Percentiles rank a stretch among this genome's conserved stretches.
Evolutionary conservation across 2,888 invertebrate species (phyloP).

Genomic region (Tetheella fluctuosa): DNA sequence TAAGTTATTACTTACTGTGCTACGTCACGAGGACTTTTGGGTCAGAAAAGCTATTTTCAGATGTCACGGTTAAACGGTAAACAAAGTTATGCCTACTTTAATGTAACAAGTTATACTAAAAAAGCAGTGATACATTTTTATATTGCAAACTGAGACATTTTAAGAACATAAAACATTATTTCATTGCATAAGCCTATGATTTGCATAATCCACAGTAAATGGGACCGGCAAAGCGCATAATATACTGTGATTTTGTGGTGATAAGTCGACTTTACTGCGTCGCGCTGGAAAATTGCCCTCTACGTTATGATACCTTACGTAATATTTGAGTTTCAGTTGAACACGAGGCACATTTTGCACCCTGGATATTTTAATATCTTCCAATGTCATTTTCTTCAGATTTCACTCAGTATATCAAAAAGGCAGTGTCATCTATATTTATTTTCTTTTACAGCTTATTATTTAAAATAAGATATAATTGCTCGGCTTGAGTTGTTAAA

Average conservation of each 20-base stretch:
- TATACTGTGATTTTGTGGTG: constrained; percentile 43
- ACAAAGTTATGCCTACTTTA: no score
- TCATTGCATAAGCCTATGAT: constrained; percentile 31
- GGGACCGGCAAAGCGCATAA: constrained; percentile 38
- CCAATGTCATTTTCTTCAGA: not conserved
- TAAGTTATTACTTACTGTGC: no score
- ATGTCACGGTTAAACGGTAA: no score
- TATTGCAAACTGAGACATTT: not conserved
- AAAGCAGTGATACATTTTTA: not conserved
- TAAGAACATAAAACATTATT: constrained; percentile 6
- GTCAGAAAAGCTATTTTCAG: no score
- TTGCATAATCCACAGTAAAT: constrained; percentile 46
- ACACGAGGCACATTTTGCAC: not conserved
- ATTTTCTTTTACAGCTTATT: no score
- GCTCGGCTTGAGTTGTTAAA: no score
- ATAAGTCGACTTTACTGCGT: constrained; percentile 26
- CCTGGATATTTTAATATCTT: not conserved
- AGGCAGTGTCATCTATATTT: not conserved
- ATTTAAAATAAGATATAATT: no score
- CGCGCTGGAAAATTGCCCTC: constrained; percentile 5
- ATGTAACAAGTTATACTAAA: no score
- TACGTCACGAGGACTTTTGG: no score
- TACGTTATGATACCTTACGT: constrained; percentile 1
- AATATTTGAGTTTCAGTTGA: constrained; percentile 3
- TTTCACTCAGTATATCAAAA: not conserved